A percentile compares a stretch with the other conserved stretches of the same genome.
Conservation (phyloP, 2,113 vertebrate species). For the Bos taurus region DNA sequence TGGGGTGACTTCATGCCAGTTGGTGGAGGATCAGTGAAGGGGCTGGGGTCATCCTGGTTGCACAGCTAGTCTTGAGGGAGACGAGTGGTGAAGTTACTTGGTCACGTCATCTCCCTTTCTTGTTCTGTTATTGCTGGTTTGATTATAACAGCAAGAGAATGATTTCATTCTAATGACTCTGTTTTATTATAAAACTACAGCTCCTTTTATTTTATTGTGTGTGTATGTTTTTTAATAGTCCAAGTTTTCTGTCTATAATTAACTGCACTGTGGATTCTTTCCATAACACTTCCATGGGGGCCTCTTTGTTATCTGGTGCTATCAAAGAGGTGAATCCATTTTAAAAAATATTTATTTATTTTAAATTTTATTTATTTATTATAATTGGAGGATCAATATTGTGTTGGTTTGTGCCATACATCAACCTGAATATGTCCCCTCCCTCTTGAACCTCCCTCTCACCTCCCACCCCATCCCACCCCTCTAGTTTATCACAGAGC, state of each 20-base stretch:
- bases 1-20: neutral
- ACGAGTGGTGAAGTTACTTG: neutral
- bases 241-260: neutral
- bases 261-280: neutral
- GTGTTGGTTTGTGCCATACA: neutral
- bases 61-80: neutral
- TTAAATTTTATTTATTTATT: neutral
- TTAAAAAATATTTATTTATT: neutral
- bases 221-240: neutral
- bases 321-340: neutral
- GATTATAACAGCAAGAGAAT: neutral
- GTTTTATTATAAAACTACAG: neutral
- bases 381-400: neutral
- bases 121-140: neutral
- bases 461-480: neutral
- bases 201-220: neutral
- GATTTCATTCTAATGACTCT: neutral
- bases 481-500: neutral
- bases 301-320: neutral
- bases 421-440: neutral
- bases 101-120: neutral
- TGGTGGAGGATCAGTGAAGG: neutral
- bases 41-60: neutral
- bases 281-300: too few species aligned
- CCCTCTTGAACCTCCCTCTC: neutral